These are phyloP conservation scores for Myoxocephalus aenaeus DNA, from an alignment of 2,797 vertebrate species.

Conservation along the genomic window DNA sequence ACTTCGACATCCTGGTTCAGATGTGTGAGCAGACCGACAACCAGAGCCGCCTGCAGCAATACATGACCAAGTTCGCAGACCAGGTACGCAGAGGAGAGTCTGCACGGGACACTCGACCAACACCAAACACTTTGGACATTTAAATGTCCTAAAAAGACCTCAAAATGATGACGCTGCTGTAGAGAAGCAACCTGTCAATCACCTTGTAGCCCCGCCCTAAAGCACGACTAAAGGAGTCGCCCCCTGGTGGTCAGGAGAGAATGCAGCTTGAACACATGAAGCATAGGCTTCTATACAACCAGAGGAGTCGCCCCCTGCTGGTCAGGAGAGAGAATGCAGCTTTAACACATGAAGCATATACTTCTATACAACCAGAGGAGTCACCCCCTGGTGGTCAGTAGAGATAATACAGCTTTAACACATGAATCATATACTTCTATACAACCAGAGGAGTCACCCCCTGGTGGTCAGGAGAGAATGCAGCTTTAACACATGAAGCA, in stretches of 20 bases:
- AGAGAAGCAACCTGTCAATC: too few species aligned
- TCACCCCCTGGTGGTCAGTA: too few species aligned
- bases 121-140: too few species aligned
- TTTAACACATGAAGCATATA: background rate
- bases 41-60: conserved; percentile 92
- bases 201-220: too few species aligned
- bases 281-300: too few species aligned
- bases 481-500: background rate
- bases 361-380: background rate
- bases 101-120: background rate
- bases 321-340: too few species aligned
- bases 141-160: too few species aligned
- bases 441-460: background rate
- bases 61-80: conserved; percentile 95
- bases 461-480: background rate
- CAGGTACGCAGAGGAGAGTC: conserved; percentile 81
- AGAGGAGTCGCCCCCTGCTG: background rate
- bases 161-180: too few species aligned
- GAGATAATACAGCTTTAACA: background rate
- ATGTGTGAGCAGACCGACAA: conserved; percentile 97
- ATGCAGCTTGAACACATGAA: background rate
- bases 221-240: background rate
- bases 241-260: background rate
- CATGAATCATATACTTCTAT: background rate
- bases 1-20: conserved; percentile 97